A percentile compares a stretch with the other conserved stretches of the same genome.
phyloP scores from a whole-genome alignment of 2,797 vertebrate genomes.

The Alfaro cultratus region DNA sequence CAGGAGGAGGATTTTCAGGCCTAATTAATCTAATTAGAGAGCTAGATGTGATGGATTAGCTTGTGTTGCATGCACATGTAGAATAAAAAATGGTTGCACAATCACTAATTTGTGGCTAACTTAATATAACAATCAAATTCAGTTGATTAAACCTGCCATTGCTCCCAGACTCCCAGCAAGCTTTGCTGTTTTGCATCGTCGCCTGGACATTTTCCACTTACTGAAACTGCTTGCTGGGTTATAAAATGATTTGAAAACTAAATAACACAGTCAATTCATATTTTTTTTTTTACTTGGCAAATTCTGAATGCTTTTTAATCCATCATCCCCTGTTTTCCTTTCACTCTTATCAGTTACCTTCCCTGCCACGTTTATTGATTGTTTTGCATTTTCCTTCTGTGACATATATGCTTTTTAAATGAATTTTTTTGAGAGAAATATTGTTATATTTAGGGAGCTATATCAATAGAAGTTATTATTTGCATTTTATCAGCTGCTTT shows the following conservation, averaged over 20 bases:
- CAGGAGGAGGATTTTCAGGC: background rate
- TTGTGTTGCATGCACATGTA: background rate
- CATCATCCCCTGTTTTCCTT: conserved; percentile 10
- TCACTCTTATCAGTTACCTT: conserved; percentile 4
- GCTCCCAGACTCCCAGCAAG: background rate
- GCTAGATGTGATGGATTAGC: background rate
- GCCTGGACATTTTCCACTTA: conserved; percentile 5
- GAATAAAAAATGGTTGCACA: background rate
- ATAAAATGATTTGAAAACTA: conserved; percentile 16
- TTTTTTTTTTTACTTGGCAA: conserved; percentile 20
- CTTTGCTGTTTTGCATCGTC: background rate
- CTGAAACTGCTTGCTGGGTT: conserved; percentile 3
- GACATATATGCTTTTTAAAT: conserved; percentile 3
- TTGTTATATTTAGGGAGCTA: background rate
- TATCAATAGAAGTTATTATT: conserved; percentile 35
- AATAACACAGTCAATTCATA: background rate
- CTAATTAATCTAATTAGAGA: background rate
- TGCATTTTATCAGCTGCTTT: conserved; percentile 24
- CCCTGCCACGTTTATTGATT: conserved; percentile 12
- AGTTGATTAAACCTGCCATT: background rate
- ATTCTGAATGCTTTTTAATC: conserved; percentile 6
- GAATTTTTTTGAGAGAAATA: background rate
- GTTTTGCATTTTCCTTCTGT: background rate
- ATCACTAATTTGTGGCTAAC: background rate
- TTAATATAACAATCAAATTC: background rate